Conservation (phyloP, 2,888 invertebrate species). For the Nudaria mundana region DNA sequence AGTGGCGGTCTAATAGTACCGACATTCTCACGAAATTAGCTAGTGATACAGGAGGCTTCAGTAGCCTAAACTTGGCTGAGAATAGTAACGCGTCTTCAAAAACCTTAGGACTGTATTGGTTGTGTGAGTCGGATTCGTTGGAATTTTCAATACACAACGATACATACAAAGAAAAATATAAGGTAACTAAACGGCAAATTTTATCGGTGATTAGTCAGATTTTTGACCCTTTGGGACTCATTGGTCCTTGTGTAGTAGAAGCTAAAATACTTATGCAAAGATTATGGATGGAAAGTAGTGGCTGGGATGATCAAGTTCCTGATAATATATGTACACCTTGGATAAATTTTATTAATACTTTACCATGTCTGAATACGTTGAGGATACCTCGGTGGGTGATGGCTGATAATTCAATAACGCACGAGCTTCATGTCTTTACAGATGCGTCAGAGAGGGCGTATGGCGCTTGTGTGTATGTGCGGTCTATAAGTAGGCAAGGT, state of each 20-base stretch:
- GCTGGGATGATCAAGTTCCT: background rate
- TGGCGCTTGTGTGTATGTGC: background rate
- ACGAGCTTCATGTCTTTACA: background rate
- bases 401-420: background rate
- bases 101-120: background rate
- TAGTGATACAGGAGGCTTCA: background rate
- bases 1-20: background rate
- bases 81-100: no score
- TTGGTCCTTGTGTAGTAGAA: background rate
- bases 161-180: background rate
- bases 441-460: background rate
- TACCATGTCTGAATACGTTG: background rate
- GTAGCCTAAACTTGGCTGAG: background rate
- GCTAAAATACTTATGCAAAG: background rate
- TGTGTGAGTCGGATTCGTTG: background rate
- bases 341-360: background rate
- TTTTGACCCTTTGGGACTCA: background rate
- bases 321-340: background rate
- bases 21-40: background rate
- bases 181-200: background rate
- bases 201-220: background rate
- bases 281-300: background rate
- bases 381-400: background rate
- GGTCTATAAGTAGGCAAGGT: background rate
- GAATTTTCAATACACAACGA: background rate